A percentile compares a stretch with the other conserved stretches of the same genome.
These are phyloP conservation scores for Crax fasciolata DNA, from an alignment of 2,797 vertebrate genomes.

Conservation along the genomic window DNA sequence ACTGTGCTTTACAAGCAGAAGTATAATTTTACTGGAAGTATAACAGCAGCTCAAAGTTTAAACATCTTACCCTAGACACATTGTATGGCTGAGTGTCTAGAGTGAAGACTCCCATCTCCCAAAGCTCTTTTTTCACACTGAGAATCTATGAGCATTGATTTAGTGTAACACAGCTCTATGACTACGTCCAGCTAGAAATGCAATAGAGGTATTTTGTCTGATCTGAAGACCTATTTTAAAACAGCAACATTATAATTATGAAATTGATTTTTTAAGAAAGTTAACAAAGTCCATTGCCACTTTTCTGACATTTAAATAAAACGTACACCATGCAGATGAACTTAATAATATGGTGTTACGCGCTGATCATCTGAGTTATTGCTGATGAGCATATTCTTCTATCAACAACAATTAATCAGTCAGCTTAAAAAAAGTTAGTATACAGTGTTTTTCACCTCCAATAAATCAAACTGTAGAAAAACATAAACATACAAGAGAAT, in stretches of 20 bases:
- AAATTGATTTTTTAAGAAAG: neutral
- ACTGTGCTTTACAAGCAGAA: neutral
- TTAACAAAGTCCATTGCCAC: neutral
- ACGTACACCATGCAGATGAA: neutral
- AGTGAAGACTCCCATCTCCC: neutral
- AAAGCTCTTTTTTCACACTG: neutral
- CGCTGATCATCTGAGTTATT: neutral
- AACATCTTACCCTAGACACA: neutral
- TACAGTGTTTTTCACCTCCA: slow-evolving; percentile 60
- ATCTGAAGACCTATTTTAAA: neutral
- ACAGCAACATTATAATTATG: neutral
- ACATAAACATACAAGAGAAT: slow-evolving; percentile 49
- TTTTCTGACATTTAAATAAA: neutral
- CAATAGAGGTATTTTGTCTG: neutral
- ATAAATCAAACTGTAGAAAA: slow-evolving; percentile 67
- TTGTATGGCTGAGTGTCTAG: neutral
- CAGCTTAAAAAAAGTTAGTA: slow-evolving; percentile 17
- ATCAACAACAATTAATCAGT: slow-evolving; percentile 63
- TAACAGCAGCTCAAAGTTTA: neutral
- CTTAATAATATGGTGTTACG: neutral
- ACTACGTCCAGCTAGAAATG: neutral
- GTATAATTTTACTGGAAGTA: neutral
- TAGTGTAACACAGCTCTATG: neutral
- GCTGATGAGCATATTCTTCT: neutral
- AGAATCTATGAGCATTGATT: neutral